Base-by-base conservation (phyloP, 2,797 vertebrate genomes). In the Ptychobarbus kaznakovi region DNA sequence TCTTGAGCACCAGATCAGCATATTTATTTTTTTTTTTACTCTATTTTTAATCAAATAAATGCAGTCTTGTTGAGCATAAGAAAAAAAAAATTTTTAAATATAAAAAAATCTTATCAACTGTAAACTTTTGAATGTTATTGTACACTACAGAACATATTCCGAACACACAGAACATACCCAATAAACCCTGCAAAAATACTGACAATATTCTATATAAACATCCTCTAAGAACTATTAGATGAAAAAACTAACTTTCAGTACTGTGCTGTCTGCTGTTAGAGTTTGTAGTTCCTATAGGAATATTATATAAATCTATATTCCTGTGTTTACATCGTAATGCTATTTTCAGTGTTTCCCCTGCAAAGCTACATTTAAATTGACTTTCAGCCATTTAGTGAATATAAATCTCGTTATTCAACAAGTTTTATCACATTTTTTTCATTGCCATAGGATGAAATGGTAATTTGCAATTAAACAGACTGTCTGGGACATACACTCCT, bases 381-480 rank as follows among this genome's bases (percentile, higher is more conserved):
- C 10, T 46, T 73, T 22, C 1, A 82, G 8, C 13, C 4, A 0
- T 61, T 74, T 46, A 3, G 25, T 22, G 53, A 68, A 76, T 32
- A 77, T 28, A 76, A 68, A 42, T 68, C 73, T 76, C 16, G 77
- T 83, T 83, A 49, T 68, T 66, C 44, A 76, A 65, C 20, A 44
- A 12, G 25, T 49, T 82, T 2, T 35, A 75, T 10, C 56, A 70
- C 46, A 0, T 53, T 81, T 35, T 38, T 9, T 38, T 40, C n/a
- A 75, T 65, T 74, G 8, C 38, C 56, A 63, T 75, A 42, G 58
- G 42, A 74, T 82, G 53, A 63, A 65, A 49, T 15, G 13, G 56
- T 63, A 16, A 74, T 63, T 16, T 46, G 69, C 51, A 58, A 20
- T 44, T 63, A 75, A 82, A 75, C 81, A 63, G 18, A 38, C 12